Percentiles rank a stretch among this genome's conserved stretches.
Evolutionary conservation across 2,113 vertebrate species (phyloP).

Genomic region (Stigmatopora nigra): DNA sequence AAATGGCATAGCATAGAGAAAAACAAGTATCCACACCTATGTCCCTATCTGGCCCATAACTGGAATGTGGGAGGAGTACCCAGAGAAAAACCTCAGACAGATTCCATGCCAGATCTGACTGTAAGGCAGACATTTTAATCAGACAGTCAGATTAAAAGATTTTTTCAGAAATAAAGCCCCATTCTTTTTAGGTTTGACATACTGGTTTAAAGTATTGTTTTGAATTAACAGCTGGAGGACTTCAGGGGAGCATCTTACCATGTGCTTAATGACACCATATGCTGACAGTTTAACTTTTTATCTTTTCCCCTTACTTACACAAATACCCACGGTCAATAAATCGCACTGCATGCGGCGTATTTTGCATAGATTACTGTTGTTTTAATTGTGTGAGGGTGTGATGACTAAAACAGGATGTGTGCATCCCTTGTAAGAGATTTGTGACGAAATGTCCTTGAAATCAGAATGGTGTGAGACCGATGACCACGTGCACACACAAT

Average conservation of each 20-base stretch:
- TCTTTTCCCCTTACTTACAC: conserved; percentile 7
- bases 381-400: conserved; percentile 19
- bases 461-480: background rate
- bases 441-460: conserved; percentile 10
- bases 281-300: conserved; percentile 3
- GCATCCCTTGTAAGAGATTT: conserved; percentile 35
- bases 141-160: background rate
- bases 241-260: conserved; percentile 2
- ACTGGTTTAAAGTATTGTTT: conserved; percentile 2
- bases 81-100: background rate
- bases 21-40: background rate
- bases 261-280: conserved; percentile 17
- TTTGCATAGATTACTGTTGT: background rate
- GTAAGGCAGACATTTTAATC: background rate
- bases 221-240: conserved; percentile 12
- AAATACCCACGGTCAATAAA: conserved; percentile 2
- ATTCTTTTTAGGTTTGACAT: background rate
- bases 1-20: background rate
- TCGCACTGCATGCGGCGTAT: background rate
- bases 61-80: background rate
- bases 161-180: background rate
- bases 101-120: background rate
- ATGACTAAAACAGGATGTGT: conserved; percentile 12
- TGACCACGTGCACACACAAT: too few species aligned
- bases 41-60: background rate